Conservation (phyloP, 2,113 vertebrate genomes). For the Craseonycteris thonglongyai region DNA sequence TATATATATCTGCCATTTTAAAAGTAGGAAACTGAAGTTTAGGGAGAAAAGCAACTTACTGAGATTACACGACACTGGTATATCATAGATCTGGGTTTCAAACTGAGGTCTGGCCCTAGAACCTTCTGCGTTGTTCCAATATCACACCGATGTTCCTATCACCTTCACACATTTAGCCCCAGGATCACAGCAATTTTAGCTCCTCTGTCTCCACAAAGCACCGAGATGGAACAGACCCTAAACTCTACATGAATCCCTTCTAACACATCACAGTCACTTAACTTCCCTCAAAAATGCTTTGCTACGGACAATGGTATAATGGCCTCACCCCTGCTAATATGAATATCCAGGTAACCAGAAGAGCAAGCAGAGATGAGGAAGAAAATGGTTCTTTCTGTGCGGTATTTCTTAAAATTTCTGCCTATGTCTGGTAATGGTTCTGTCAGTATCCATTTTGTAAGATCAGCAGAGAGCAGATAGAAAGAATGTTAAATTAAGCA, state of each 20-base stretch:
- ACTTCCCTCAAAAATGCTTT: neutral
- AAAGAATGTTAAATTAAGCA: conserved; percentile 11
- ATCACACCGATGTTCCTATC: neutral
- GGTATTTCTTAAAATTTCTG: neutral
- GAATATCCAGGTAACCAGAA: neutral
- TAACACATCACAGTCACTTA: neutral
- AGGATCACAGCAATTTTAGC: neutral
- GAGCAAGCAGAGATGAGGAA: neutral
- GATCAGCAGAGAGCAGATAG: conserved; percentile 19
- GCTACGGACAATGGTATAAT: neutral
- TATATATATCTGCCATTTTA: neutral
- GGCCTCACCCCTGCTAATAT: neutral
- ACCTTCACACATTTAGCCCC: neutral
- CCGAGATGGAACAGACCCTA: neutral
- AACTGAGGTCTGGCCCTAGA: neutral
- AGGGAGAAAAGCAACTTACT: neutral
- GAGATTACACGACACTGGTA: neutral
- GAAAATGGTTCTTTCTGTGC: neutral
- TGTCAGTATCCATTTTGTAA: neutral
- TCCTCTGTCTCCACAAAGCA: neutral
- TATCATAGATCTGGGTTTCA: neutral
- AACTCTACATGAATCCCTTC: neutral
- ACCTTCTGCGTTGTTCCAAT: neutral
- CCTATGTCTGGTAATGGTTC: neutral
- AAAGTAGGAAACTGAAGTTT: neutral